Evolutionary conservation across 2,888 invertebrate species (phyloP).

Genomic region (Ramazzottius varieornatus): DNA sequence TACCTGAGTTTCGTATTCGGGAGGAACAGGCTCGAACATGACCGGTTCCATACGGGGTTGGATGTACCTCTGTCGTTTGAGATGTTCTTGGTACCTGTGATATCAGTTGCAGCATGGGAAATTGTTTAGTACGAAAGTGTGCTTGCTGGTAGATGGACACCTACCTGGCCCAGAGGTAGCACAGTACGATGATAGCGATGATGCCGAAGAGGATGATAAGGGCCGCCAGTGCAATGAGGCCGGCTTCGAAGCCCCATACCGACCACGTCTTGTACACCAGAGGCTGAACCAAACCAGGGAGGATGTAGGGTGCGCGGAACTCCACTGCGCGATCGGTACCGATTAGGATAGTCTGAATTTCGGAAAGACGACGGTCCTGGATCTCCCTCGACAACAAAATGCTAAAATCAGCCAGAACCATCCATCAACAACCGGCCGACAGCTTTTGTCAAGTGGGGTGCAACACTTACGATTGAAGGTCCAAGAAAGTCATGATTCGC

Average conservation of each 20-base stretch:
- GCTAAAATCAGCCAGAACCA: background rate
- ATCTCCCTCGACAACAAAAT: background rate
- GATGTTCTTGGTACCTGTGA: background rate
- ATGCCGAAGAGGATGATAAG: conserved; percentile 3
- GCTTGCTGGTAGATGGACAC: too few relatives aligned
- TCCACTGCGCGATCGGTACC: background rate
- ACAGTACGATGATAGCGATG: conserved; percentile 1
- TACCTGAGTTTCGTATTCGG: conserved; percentile 3
- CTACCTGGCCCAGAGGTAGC: background rate
- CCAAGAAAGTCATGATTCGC: background rate
- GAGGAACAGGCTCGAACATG: background rate
- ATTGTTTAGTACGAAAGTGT: too few relatives aligned
- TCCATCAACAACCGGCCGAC: background rate
- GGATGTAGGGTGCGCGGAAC: background rate
- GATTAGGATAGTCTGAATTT: background rate
- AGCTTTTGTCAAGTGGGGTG: background rate
- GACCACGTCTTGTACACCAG: conserved; percentile 2
- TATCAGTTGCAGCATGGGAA: too few relatives aligned
- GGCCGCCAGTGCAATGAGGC: background rate
- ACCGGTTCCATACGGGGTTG: background rate
- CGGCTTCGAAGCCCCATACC: conserved; percentile 1
- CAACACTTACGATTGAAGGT: conserved; percentile 2
- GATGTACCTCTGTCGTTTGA: background rate
- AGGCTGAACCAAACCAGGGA: background rate
- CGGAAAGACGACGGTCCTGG: background rate